Conservation (phyloP, 2,888 invertebrate species). For the Caenorhabditis uteleia region DNA sequence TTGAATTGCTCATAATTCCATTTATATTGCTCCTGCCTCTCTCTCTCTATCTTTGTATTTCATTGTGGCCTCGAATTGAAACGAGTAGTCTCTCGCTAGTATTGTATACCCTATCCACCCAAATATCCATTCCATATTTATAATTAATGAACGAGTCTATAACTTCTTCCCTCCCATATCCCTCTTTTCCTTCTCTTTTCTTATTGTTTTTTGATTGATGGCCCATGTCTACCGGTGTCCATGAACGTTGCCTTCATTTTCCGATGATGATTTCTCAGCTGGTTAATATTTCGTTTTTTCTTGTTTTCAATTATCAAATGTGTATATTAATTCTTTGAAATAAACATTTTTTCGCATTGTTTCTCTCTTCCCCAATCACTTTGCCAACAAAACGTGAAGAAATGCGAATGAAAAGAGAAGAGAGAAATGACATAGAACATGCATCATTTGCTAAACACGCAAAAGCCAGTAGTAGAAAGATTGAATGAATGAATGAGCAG, state of each 20-base stretch:
- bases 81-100: conserved; percentile 36
- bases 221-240: conserved; percentile 37
- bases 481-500: too few species aligned
- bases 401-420: too few species aligned
- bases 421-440: too few species aligned
- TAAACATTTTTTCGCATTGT: too few species aligned
- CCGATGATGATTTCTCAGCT: conserved; percentile 38
- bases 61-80: conserved; percentile 11
- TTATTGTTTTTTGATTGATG: too few species aligned
- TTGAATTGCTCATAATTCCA: conserved; percentile 29
- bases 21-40: conserved; percentile 11
- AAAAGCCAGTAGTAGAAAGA: too few species aligned
- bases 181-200: conserved; percentile 3
- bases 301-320: too few species aligned
- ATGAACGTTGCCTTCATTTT: conserved; percentile 25
- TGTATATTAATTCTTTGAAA: too few species aligned
- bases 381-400: too few species aligned
- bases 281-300: conserved; percentile 24
- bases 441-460: too few species aligned
- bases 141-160: too few species aligned
- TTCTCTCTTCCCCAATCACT: too few species aligned
- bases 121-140: conserved; percentile 26
- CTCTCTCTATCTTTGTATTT: conserved; percentile 12
- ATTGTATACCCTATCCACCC: background rate
- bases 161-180: conserved; percentile 4